Base-by-base conservation (phyloP, 1,140 invertebrate species). In the Drosophila saltans region DNA sequence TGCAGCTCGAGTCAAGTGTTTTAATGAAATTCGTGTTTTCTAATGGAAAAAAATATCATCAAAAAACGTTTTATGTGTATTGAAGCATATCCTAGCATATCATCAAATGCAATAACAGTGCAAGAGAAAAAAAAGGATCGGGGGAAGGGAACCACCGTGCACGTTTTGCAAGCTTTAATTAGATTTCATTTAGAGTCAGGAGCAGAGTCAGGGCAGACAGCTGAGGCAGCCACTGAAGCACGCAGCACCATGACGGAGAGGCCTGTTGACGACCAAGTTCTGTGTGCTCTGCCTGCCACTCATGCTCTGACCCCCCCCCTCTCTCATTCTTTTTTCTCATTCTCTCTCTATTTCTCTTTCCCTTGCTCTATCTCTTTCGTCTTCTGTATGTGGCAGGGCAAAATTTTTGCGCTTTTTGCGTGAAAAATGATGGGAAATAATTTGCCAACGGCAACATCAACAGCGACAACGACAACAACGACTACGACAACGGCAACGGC, bases 401-500 rank as follows among this genome's bases (percentile, higher is more conserved):
- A 63, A 78, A 78, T 72, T 85, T 80, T 61, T 78, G 66, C 68
- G 74, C 84, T 80, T 88, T 84, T 89, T 89, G 78, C 48, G 73
- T 84, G 77, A 89, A 89, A 89, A 88, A 88, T 89, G 77, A 88
- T 88, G 84, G 78, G 79, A 88, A 88, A 88, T 88, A 88, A 83
- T 88, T 83, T 85, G 71, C 69, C 74, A 73, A 65, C 69, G 30
- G 43, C 30, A 62, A 61, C 30, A 55, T 39, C 39, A 39, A 39
- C 45, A n/a, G 66, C 28, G 57, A 60, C 33, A 8, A 61, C 58
- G 10, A 60, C 36, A 26, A 5, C 57, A 57, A 40, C 26, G 41
- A 10, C 36, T 45, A 39, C 63, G 43, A 21, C 36, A 24, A 36
- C 10, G 56, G 26, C 28, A 63, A 45, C 62, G 75, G 60, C 58